phyloP scores from a whole-genome alignment of 2,797 vertebrate species.

The Molossus alvarezi region DNA sequence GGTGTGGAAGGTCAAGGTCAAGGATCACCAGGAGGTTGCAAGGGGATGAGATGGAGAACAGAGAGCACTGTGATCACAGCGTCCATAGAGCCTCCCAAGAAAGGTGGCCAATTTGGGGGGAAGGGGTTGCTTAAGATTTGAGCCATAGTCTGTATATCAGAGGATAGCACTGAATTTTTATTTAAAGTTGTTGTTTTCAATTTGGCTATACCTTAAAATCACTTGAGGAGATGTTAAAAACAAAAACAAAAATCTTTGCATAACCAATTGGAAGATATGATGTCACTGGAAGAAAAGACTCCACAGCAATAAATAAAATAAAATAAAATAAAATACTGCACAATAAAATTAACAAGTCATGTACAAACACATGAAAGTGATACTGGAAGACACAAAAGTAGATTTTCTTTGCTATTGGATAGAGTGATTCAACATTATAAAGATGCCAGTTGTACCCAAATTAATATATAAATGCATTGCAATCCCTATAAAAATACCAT shows the following conservation, averaged over 20 bases:
- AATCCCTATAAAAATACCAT: not conserved
- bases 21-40: not conserved
- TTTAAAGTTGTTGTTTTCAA: constrained; percentile 9
- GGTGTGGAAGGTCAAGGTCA: not conserved
- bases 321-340: not conserved
- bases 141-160: not conserved
- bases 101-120: not conserved
- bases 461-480: not conserved
- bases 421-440: not conserved
- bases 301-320: not conserved
- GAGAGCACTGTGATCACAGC: not conserved
- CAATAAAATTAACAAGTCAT: not conserved
- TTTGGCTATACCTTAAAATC: not conserved
- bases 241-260: not conserved
- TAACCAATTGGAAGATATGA: not conserved
- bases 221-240: not conserved
- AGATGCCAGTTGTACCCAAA: not conserved
- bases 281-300: not conserved
- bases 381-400: not conserved
- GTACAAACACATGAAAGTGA: not conserved
- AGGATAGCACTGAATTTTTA: not conserved
- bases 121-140: not conserved
- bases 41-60: not conserved
- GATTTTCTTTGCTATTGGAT: not conserved
- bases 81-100: not conserved